phyloP scores from a whole-genome alignment of 2,797 vertebrate species.

The Tympanoctomys barrerae region DNA sequence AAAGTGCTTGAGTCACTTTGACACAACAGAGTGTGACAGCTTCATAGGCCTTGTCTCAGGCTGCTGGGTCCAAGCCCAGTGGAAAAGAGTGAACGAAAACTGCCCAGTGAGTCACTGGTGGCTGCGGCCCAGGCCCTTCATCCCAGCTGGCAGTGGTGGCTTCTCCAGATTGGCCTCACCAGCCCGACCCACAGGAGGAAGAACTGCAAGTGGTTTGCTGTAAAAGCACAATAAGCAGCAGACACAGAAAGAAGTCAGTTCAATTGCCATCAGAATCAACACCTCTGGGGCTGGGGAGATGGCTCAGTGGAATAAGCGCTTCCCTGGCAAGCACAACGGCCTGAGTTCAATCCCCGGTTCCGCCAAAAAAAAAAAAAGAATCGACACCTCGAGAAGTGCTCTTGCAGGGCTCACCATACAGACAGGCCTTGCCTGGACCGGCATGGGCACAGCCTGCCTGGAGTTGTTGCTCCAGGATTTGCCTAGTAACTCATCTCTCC shows the following conservation, averaged over 20 bases:
- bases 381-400: neutral
- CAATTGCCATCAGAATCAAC: slow-evolving; percentile 7
- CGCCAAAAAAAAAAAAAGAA: too few species aligned
- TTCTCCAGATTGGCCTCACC: neutral
- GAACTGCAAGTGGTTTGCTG: slow-evolving; percentile 19
- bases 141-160: neutral
- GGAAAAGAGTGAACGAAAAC: slow-evolving; percentile 69
- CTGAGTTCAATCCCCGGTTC: too few species aligned
- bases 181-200: slow-evolving; percentile 12
- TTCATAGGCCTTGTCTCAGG: slow-evolving; percentile 83
- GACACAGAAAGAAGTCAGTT: neutral
- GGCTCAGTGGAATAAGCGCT: too few species aligned
- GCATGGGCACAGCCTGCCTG: fast-evolving
- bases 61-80: slow-evolving; percentile 69
- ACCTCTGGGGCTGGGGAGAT: too few species aligned
- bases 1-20: slow-evolving; percentile 83
- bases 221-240: slow-evolving; percentile 5
- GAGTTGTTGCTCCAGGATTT: neutral
- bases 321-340: too few species aligned
- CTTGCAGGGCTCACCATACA: neutral
- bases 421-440: neutral
- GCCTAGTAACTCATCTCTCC: neutral
- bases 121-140: neutral
- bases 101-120: slow-evolving; percentile 1
- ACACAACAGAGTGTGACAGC: slow-evolving; percentile 82